phyloP scores from a whole-genome alignment of 2,888 invertebrate species.

The Spodoptera exigua region DNA sequence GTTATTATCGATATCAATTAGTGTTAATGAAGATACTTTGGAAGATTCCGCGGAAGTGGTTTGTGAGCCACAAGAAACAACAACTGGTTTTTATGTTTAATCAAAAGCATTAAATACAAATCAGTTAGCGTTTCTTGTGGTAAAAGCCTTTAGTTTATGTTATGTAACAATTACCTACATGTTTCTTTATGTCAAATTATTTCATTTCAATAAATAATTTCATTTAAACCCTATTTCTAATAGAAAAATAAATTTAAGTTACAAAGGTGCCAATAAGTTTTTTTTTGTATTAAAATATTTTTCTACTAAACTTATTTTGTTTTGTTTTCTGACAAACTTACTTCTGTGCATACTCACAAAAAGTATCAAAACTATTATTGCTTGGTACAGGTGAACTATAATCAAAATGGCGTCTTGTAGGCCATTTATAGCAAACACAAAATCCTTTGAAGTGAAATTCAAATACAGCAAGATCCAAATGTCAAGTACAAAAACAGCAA shows the following conservation, averaged over 20 bases:
- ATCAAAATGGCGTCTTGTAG: constrained; percentile 10
- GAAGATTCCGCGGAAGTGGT: constrained; percentile 13
- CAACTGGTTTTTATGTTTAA: constrained; percentile 11
- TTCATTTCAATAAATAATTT: constrained; percentile 15
- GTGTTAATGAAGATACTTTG: constrained; percentile 9
- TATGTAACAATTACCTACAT: constrained; percentile 7
- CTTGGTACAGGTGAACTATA: constrained; percentile 8
- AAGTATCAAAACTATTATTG: constrained; percentile 10
- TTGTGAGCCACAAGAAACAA: constrained; percentile 13
- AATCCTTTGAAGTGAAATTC: constrained; percentile 15
- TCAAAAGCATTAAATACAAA: constrained; percentile 13
- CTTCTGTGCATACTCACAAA: constrained; percentile 15
- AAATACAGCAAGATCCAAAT: constrained; percentile 13
- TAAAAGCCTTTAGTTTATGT: constrained; percentile 6
- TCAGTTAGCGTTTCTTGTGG: constrained; percentile 12
- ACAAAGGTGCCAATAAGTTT: constrained; percentile 7
- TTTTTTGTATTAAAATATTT: constrained; percentile 9
- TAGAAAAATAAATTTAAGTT: constrained; percentile 8
- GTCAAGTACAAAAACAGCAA: constrained; percentile 12
- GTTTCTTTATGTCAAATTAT: constrained; percentile 13
- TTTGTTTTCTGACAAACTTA: constrained; percentile 12
- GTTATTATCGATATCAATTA: constrained; percentile 11
- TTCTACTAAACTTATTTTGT: constrained; percentile 9
- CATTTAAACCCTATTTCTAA: constrained; percentile 14
- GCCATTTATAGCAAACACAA: constrained; percentile 12